Base-by-base conservation (phyloP, 2,888 invertebrate species). In the Pyrochroa serraticornis region DNA sequence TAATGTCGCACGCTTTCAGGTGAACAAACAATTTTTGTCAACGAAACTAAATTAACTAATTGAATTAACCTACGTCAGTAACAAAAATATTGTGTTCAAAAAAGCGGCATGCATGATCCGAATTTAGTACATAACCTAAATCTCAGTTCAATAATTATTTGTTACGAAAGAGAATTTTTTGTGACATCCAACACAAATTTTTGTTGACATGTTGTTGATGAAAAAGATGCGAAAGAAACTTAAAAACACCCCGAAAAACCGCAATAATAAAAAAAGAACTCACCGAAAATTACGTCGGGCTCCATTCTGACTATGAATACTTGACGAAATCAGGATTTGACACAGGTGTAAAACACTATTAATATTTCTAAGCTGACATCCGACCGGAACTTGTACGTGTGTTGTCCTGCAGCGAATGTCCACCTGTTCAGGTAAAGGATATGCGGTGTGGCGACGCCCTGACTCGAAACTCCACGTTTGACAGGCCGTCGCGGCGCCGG, bases 381-480 rank as follows among this genome's bases (percentile, higher is more conserved):
- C n/a, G 7, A 31, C 32, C 45, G 58, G n/a, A 36, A 44, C 52
- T 57, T 58, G 59, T 55, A 47, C 49, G 48, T 47, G 51, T 52
- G 54, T 53, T 57, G 43, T 58, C 55, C 59, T 59, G 53, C 60
- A 58, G 64, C 49, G 62, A 58, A 43, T 60, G 42, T 68, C 73
- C 74, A 75, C 74, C 75, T 75, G 75, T 73, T 75, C 74, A 71
- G 71, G 70, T 72, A 68, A 49, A 60, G 69, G 63, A 60, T 65
- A 66, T 71, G 67, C 68, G 69, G 67, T 63, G 68, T 68, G 77
- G 74, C 76, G 77, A 77, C 77, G 77, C 77, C 78, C 77, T 75
- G 77, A 70, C 74, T 71, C 71, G 74, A 67, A 70, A 75, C 71
- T 76, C 71, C 77, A 76, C 77, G 75, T 77, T 77, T 77, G 77